A percentile compares a stretch with the other conserved stretches of the same genome.
Conservation (phyloP, 1,140 invertebrate species). For the Micrasema minimum region DNA sequence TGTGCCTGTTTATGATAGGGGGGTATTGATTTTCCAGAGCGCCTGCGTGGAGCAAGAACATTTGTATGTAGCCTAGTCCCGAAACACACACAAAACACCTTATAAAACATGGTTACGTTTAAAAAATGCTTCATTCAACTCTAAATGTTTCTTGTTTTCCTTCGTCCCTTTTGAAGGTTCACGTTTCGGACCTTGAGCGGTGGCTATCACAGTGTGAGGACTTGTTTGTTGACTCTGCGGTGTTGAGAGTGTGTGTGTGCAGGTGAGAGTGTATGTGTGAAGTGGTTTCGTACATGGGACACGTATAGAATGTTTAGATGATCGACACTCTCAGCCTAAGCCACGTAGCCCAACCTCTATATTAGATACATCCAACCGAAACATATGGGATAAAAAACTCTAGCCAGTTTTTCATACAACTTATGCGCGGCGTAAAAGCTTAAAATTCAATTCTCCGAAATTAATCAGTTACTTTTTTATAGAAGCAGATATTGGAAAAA, state of each 20-base stretch:
- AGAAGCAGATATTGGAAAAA: too few relatives aligned
- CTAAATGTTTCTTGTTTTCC: too few relatives aligned
- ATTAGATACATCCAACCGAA: too few relatives aligned
- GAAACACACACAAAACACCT: too few relatives aligned
- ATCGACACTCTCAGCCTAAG: conserved; percentile 23
- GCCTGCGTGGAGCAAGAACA: conserved; percentile 1
- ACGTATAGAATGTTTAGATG: conserved; percentile 27
- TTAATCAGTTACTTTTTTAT: too few relatives aligned
- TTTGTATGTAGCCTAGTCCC: conserved; percentile 4
- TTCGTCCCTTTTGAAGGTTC: not conserved
- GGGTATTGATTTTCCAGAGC: conserved; percentile 33
- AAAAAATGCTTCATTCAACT: too few relatives aligned
- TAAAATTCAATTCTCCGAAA: too few relatives aligned
- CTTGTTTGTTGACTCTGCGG: conserved; percentile 27
- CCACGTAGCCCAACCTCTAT: conserved; percentile 1
- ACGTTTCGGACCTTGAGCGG: conserved; percentile 20
- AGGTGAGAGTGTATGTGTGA: not conserved
- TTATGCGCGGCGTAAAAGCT: too few relatives aligned
- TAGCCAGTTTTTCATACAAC: too few relatives aligned
- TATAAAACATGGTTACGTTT: too few relatives aligned
- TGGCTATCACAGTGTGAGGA: conserved; percentile 15
- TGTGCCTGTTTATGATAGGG: conserved; percentile 32
- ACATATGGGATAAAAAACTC: too few relatives aligned
- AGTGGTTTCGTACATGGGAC: conserved; percentile 14
- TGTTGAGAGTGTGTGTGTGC: conserved; percentile 13